Evolutionary conservation across 1,140 invertebrate genomes (phyloP), one percentile per base, ranked within the genome.

Genomic region (Glomeris maerens): DNA sequence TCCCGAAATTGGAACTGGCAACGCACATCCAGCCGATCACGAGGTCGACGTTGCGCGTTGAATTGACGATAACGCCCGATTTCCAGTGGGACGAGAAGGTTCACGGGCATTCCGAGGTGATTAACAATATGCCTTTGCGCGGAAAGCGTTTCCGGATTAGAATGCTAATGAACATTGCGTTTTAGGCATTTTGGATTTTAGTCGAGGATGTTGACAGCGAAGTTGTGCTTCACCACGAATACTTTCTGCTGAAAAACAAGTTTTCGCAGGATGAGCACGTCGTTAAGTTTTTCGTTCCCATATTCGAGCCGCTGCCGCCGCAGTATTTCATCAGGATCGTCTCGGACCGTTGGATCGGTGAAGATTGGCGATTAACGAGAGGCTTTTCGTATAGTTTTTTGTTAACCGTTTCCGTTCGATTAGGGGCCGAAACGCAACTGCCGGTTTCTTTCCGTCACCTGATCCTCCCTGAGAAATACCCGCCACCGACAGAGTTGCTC

Each of bases 81-180:
- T 99, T 98, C 67, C 87, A 96, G 61, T 99, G 96, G 95, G 94
- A 98, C 59, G 92, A 97, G 53, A 95, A 96, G 66, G 72, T 94
- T 25, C 93, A 98, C 65, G 92, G 92, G 0, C 79, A 81, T 45
- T 94, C 91, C 0, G 91, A 98, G 72, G 68, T 65, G 40, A 49
- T 4, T 7, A 42, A 21, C n/a, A n/a, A n/a, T n/a, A n/a, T n/a
- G n/a, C n/a, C n/a, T n/a, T n/a, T n/a, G n/a, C n/a, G n/a, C n/a
- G n/a, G n/a, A n/a, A n/a, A n/a, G n/a, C n/a, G n/a, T n/a, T n/a
- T n/a, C n/a, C n/a, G n/a, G n/a, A n/a, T n/a, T n/a, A n/a, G n/a
- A n/a, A n/a, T n/a, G n/a, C n/a, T n/a, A n/a, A n/a, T n/a, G n/a
- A n/a, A n/a, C n/a, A n/a, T n/a, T n/a, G n/a, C n/a, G n/a, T n/a